Evolutionary conservation across 1,140 invertebrate species (phyloP).

Genomic region (Scaptomyza montana): DNA sequence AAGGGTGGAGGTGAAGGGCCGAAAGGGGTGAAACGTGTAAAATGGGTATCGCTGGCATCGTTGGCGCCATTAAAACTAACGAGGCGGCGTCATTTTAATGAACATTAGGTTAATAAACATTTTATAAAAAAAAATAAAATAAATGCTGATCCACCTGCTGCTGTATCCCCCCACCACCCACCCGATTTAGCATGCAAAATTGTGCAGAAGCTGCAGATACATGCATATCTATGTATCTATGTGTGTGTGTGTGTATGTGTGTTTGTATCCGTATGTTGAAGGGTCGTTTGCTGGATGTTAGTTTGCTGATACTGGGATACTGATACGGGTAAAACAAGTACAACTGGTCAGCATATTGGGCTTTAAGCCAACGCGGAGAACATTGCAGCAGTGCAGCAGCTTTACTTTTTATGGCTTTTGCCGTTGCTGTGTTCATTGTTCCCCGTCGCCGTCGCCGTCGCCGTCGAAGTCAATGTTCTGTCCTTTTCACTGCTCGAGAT

Average conservation of each 20-base stretch:
- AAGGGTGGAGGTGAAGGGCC: no score
- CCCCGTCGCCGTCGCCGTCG: neutral
- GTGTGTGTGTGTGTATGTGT: no score
- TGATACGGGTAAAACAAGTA: neutral
- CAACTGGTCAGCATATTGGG: slow-evolving; percentile 23
- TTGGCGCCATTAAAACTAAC: slow-evolving; percentile 74
- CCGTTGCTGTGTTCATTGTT: neutral
- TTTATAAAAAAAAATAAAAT: slow-evolving; percentile 55
- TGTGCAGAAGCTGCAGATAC: no score
- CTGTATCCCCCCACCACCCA: neutral
- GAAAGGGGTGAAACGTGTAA: no score
- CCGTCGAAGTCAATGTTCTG: neutral
- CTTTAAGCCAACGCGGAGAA: slow-evolving; percentile 7
- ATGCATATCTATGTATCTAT: no score
- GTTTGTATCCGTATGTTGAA: no score
- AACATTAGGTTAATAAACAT: slow-evolving; percentile 79
- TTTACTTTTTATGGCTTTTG: slow-evolving; percentile 14
- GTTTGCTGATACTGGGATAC: neutral
- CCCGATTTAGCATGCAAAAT: no score
- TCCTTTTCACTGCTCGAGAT: neutral
- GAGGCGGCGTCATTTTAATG: slow-evolving; percentile 72
- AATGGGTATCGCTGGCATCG: slow-evolving; percentile 17
- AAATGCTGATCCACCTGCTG: slow-evolving; percentile 33
- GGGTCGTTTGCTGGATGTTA: neutral
- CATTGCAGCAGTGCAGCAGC: neutral